Evolutionary conservation across 2,113 vertebrate species (phyloP), one percentile per base, ranked within the genome.

Genomic region (Megaleporinus macrocephalus): DNA sequence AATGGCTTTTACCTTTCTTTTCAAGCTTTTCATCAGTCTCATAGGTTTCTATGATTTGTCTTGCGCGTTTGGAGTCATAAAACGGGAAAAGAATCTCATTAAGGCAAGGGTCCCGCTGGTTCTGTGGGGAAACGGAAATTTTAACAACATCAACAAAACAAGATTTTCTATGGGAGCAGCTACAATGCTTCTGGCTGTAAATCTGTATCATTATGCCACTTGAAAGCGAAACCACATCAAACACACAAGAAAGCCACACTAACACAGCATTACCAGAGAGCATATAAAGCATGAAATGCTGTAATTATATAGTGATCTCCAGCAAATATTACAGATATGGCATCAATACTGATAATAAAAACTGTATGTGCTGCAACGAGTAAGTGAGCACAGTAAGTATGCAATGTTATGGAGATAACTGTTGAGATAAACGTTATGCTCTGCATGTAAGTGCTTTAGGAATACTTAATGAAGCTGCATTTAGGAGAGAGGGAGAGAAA

Each of bases 11-110:
- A 99, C 98, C 97, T 96, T 95, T 97, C 88, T 90, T 96, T 91
- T 95, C 97, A 86, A 99, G 93, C 20, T 95, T 95, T 72, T 96
- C 95, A 15, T 98, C 96, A 86, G 96, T 93, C 80, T 99, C 98
- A 26, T 98, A 98, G 5, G 93, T 96, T 76, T 99, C 96, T 73
- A 98, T 95, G 90, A 99, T 98, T 93, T 96, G 97, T 95, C 94
- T 96, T 82, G 96, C 96, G 91, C 97, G 96, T 94, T 97, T 98
- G 73, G 90, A 90, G 87, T 99, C 97, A 89, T 97, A 99, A 93
- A 99, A 98, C 3, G 98, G 98, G 91, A 99, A 99, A 75, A 99
- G 95, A 92, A 99, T 99, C 93, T 99, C 98, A 83, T 99, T 99
- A 92, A 99, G 92, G 78, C 97, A 94, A 61, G 98, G 97, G 85